These are phyloP conservation scores for Epinotia bilunana DNA, from an alignment of 2,888 invertebrate species.

Conservation along the genomic window DNA sequence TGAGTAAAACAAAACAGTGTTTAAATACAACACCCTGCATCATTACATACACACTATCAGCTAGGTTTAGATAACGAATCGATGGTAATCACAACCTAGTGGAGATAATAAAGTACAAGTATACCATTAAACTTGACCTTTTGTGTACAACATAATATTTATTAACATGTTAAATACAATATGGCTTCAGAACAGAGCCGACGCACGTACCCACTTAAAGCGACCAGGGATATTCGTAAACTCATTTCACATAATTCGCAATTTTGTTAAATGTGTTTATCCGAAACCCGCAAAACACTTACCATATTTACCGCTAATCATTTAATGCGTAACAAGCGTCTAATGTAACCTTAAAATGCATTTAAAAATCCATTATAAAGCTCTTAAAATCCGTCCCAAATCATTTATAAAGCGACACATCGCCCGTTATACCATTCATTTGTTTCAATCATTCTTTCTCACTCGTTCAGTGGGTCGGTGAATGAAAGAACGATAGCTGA, in stretches of 20 bases:
- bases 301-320: conserved; percentile 39
- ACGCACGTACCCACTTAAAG: conserved; percentile 1
- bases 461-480: conserved; percentile 51
- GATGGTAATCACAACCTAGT: no score
- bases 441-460: conserved; percentile 63
- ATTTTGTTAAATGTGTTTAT: conserved; percentile 23
- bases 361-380: conserved; percentile 61
- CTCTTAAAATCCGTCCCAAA: conserved; percentile 56
- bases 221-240: conserved; percentile 4
- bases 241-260: conserved; percentile 7
- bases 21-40: no score
- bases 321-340: conserved; percentile 47
- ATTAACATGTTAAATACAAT: background rate
- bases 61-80: no score
- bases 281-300: conserved; percentile 30
- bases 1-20: no score
- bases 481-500: conserved; percentile 55
- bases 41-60: no score
- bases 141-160: no score
- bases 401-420: conserved; percentile 64
- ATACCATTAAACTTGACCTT: background rate
- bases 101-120: background rate
- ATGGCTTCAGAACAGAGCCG: background rate
- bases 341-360: conserved; percentile 52
- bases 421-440: conserved; percentile 51